Percentiles rank a stretch among this genome's conserved stretches.
phyloP scores from a whole-genome alignment of 2,797 vertebrate species.

The Thamnophis elegans region DNA sequence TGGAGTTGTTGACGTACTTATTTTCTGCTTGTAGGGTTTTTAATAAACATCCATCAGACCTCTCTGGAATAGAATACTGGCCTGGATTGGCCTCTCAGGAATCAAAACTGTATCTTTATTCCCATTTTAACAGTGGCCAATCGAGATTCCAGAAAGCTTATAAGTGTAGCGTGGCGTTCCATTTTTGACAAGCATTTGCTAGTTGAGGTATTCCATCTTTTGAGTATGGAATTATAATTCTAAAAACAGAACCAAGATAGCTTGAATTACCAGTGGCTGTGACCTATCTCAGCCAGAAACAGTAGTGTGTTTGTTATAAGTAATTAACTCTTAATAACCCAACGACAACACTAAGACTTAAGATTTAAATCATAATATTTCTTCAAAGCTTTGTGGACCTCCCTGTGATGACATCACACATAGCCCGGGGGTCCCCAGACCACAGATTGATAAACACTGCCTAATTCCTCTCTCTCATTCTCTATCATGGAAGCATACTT shows the following conservation, averaged over 20 bases:
- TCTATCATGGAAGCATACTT: background rate
- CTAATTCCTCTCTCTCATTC: background rate
- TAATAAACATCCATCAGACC: background rate
- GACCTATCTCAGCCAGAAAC: background rate
- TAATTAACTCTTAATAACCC: background rate
- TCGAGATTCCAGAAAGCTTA: background rate
- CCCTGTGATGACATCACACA: background rate
- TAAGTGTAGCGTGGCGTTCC: background rate
- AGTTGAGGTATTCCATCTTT: background rate
- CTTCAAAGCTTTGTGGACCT: background rate
- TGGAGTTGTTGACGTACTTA: background rate
- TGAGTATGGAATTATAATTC: background rate
- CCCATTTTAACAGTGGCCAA: background rate
- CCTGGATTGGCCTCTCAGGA: background rate
- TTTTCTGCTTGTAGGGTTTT: background rate
- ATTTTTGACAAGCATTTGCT: background rate
- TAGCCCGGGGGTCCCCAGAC: background rate
- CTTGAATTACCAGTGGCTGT: background rate
- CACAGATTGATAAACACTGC: background rate
- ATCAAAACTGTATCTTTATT: background rate
- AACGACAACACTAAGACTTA: background rate
- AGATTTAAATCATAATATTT: background rate
- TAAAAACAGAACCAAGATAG: background rate
- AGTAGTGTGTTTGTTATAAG: background rate
- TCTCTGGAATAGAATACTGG: background rate